Percentiles rank a stretch among this genome's conserved stretches.
These are phyloP conservation scores for Pseudococcus viburni DNA, from an alignment of 2,888 invertebrate species.

Conservation along the genomic window DNA sequence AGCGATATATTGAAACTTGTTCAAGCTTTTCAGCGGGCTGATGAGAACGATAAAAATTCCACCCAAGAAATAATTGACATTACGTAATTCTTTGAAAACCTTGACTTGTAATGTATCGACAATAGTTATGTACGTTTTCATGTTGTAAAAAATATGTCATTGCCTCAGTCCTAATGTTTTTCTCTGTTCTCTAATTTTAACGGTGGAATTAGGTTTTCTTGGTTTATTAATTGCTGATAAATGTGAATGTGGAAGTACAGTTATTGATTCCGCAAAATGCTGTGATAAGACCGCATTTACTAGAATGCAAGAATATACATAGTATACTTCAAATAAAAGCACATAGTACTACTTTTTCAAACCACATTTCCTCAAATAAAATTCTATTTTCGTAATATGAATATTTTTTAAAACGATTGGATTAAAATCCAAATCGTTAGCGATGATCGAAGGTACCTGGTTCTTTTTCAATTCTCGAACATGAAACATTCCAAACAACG, in stretches of 20 bases:
- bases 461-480: no score
- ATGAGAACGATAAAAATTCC: slow-evolving; percentile 81
- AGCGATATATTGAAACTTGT: slow-evolving; percentile 94
- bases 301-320: not conserved
- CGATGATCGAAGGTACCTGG: no score
- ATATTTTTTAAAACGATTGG: no score
- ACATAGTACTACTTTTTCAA: not conserved
- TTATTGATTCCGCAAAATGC: not conserved
- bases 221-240: not conserved
- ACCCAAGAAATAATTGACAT: not conserved
- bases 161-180: not conserved
- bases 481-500: no score
- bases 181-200: not conserved
- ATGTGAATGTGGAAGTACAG: not conserved
- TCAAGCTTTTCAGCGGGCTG: slow-evolving; percentile 95
- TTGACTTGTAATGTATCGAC: not conserved
- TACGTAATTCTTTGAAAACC: not conserved
- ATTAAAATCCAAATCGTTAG: no score
- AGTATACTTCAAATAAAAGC: not conserved
- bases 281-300: not conserved
- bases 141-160: not conserved
- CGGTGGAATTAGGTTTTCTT: not conserved
- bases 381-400: no score
- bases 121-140: not conserved
- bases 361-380: not conserved